These are phyloP conservation scores for Lates calcarifer DNA, from an alignment of 2,113 vertebrate genomes.

Conservation along the genomic window DNA sequence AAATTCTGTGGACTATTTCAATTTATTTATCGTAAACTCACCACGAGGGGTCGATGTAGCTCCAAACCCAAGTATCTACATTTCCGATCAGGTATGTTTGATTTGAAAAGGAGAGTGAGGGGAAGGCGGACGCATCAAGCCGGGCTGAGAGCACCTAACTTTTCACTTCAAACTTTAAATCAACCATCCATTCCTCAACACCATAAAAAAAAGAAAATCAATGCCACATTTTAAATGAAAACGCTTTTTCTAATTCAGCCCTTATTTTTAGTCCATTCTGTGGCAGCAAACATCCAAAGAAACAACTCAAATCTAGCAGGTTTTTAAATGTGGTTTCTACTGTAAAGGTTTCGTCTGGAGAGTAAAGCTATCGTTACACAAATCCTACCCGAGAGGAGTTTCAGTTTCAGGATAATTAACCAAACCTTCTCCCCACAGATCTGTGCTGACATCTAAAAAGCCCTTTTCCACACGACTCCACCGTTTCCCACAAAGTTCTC, in stretches of 20 bases:
- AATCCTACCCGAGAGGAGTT: constrained; percentile 29
- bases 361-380: constrained; percentile 23
- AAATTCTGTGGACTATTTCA: background rate
- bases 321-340: constrained; percentile 33
- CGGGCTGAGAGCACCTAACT: constrained; percentile 10
- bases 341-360: constrained; percentile 13
- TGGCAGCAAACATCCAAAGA: constrained; percentile 21
- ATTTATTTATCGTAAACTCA: background rate
- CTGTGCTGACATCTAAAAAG: background rate
- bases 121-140: background rate
- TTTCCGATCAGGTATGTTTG: background rate
- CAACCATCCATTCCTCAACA: constrained; percentile 3
- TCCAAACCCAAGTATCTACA: no score
- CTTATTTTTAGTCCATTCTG: constrained; percentile 44
- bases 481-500: background rate
- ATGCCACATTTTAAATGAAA: constrained; percentile 52
- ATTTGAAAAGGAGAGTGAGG: background rate
- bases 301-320: constrained; percentile 12
- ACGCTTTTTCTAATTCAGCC: constrained; percentile 44
- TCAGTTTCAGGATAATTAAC: constrained; percentile 28
- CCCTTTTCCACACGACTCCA: background rate
- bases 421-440: constrained; percentile 8
- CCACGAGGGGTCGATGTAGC: background rate
- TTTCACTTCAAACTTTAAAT: constrained; percentile 71
- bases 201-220: background rate